Evolutionary conservation across 2,113 vertebrate species (phyloP).

Genomic region (Isichthys henryi): DNA sequence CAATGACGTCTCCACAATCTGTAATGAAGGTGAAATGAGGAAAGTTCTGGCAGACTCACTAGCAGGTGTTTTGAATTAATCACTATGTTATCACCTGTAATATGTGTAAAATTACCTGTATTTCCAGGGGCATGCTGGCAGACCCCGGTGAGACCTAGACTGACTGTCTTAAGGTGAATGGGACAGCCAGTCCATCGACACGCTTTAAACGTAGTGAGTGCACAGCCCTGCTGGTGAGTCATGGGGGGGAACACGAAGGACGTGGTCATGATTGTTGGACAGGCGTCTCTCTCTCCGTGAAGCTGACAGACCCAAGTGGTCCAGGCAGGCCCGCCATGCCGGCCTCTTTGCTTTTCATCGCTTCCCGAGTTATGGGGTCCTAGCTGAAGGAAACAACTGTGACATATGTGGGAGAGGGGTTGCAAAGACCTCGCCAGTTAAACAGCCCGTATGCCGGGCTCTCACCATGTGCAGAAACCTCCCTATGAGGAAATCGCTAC

Average conservation of each 20-base stretch:
- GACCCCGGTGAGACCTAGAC: slow-evolving; percentile 26
- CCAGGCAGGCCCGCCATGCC: slow-evolving; percentile 25
- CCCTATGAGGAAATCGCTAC: neutral
- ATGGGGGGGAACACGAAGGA: neutral
- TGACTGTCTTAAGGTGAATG: neutral
- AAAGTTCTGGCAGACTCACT: slow-evolving; percentile 1
- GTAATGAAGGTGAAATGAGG: neutral
- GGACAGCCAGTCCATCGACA: slow-evolving; percentile 34
- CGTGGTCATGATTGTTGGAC: neutral
- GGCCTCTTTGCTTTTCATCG: slow-evolving; percentile 21
- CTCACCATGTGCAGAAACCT: neutral
- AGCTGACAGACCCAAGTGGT: neutral
- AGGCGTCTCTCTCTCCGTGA: neutral
- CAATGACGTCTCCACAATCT: neutral
- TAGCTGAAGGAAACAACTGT: neutral
- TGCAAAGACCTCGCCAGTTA: neutral
- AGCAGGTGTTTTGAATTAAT: slow-evolving; percentile 20
- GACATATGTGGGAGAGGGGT: neutral
- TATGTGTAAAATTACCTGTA: slow-evolving; percentile 22
- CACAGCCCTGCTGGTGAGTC: slow-evolving; percentile 20
- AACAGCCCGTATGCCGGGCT: neutral
- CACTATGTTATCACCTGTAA: slow-evolving; percentile 32
- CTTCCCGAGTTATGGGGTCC: neutral
- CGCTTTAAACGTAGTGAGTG: slow-evolving; percentile 5
- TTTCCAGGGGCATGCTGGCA: slow-evolving; percentile 27